Base-by-base conservation (phyloP, 2,113 vertebrate species). In the Hemibagrus wyckioides region DNA sequence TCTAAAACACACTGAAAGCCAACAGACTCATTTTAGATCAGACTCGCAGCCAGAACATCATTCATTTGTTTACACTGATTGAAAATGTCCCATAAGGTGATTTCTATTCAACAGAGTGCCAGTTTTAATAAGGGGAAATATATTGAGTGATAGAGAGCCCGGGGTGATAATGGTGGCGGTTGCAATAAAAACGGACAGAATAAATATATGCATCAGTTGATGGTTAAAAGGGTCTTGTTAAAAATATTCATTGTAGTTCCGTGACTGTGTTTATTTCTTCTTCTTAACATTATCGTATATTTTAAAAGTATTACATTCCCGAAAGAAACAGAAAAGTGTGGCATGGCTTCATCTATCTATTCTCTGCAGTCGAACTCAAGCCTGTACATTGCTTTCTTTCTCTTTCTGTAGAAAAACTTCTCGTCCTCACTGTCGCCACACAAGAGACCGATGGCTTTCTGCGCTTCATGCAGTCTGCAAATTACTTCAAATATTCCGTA, bases 361-460 rank as follows among this genome's bases (percentile, higher is more conserved):
- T n/a, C n/a, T n/a, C n/a, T n/a, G n/a, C n/a, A n/a, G n/a, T n/a
- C n/a, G 21, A 57, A 39, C 1, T 13, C 39, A 33, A 80, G 33
- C 15, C 6, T 77, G 13, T 52, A 48, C 2, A 52, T 76, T 76
- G 11, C 36, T 44, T 76, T 5, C 17, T 52, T 9, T 89, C 19
- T 94, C 56, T 94, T 87, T 44, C 84, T 14, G 36, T 92, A 99
- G 98, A 97, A 86, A 98, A 99, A 85, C 93, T 99, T 82, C 95
- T 99, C n/a, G 94, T 99, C 86, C 92, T 99, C 76, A 99, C 97
- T 65, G 96, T 99, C 82, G 97, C 97, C 85, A 99, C 98, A 13
- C 94, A 96, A 92, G 97, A 98, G 94, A 97, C 95, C 0, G 98
- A 99, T 90, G 98, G 98, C 90, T 99, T 97, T 91, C 95, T 91